Conservation (phyloP, 2,888 invertebrate species). For the Neoaliturus tenellus region DNA sequence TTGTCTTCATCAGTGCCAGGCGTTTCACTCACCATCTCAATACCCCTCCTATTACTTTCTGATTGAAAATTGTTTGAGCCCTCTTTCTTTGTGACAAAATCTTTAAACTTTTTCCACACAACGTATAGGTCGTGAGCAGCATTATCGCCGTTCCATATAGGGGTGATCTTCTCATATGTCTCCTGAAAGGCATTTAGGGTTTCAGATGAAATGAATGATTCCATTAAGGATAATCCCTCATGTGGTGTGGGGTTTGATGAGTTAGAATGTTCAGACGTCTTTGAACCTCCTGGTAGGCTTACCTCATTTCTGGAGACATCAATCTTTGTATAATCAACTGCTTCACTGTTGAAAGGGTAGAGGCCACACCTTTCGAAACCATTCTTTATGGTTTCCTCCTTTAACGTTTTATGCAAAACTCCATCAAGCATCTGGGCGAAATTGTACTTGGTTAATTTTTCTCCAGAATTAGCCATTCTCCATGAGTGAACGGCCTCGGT, state of each 20-base stretch:
- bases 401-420: neutral
- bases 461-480: constrained; percentile 60
- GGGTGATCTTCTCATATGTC: neutral
- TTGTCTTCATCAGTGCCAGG: too few relatives aligned
- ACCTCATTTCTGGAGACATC: constrained; percentile 3
- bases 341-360: neutral
- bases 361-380: neutral
- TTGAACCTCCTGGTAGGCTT: neutral
- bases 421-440: neutral
- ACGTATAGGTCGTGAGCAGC: constrained; percentile 27
- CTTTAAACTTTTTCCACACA: constrained; percentile 18
- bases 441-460: constrained; percentile 18
- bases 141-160: neutral
- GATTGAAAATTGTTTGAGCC: too few relatives aligned
- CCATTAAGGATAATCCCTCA: neutral
- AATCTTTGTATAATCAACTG: constrained; percentile 1
- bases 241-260: neutral
- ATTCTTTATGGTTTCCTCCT: constrained; percentile 6
- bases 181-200: neutral
- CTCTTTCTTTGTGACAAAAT: neutral
- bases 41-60: too few relatives aligned
- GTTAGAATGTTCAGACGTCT: neutral
- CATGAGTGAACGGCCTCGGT: constrained; percentile 66
- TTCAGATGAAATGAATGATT: constrained; percentile 12
- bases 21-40: too few relatives aligned